Base-by-base conservation (phyloP, 2,113 vertebrate genomes). In the Eulemur rufifrons region DNA sequence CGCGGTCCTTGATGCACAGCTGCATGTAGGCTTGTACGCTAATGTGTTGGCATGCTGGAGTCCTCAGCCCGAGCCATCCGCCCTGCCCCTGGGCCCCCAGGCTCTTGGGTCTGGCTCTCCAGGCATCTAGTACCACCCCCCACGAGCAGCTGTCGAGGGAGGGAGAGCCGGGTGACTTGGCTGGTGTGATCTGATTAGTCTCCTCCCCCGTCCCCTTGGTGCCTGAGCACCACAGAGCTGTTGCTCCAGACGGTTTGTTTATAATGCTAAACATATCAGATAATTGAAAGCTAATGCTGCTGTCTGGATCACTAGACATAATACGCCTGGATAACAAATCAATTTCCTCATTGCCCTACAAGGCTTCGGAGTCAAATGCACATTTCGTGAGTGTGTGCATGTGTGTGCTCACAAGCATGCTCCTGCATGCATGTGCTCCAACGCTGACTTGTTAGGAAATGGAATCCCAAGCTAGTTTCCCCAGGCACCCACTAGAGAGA, bases 231-330 rank as follows among this genome's bases (percentile, higher is more conserved):
- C 84, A 34, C 82, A 54, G 95, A 59, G 85, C 92, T 96, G 54
- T 80, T 0, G 0, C 88, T 93, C 85, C 95, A 94, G 91, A 90
- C 81, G 13, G 66, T 93, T 98, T 98, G 98, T 98, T 98, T 97
- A 95, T 97, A 96, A 98, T 96, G 96, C 96, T 98, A 98, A 98
- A 97, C 89, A 77, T 97, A 97, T 95, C 88, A 94, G 98, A 96
- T 98, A 98, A 98, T 98, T 98, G 98, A 98, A 98, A 97, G 96
- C 92, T 97, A 98, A 97, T 97, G 95, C 92, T 95, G 81, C 97
- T 98, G 97, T 97, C 97, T 98, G 98, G 96, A 97, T 98, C 10
- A 61, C 0, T 1, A 98, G 94, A 71, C 97, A 83, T 97, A 97
- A 98, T 97, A 71, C 2, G 42, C 94, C 96, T 96, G 96, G 96